A percentile compares a stretch with the other conserved stretches of the same genome.
phyloP scores from a whole-genome alignment of 2,797 vertebrate genomes.

The Alouatta caraya region DNA sequence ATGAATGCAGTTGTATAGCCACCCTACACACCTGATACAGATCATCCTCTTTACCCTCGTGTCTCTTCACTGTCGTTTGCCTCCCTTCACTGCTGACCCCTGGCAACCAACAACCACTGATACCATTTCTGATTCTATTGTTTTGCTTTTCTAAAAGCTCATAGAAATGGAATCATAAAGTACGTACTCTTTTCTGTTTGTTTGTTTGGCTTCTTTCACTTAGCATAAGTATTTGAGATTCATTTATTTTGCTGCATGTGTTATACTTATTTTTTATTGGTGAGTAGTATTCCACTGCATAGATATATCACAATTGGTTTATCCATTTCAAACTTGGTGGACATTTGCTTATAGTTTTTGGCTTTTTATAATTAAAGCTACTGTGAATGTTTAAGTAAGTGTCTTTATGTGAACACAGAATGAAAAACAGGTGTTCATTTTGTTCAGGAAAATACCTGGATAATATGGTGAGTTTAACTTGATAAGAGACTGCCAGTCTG shows the following conservation, averaged over 20 bases:
- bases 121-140: background rate
- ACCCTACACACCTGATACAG: accelerated
- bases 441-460: background rate
- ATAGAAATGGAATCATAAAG: background rate
- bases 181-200: background rate
- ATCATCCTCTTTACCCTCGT: accelerated
- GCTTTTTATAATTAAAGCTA: background rate
- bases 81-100: background rate
- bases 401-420: background rate
- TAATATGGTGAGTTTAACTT: background rate
- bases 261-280: background rate
- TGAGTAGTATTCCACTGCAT: background rate
- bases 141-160: background rate
- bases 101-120: background rate
- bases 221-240: background rate
- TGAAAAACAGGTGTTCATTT: conserved; percentile 17
- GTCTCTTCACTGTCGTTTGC: background rate
- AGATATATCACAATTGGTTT: background rate
- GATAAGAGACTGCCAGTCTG: background rate
- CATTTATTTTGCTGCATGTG: accelerated
- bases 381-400: background rate
- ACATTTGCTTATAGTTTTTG: background rate
- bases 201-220: background rate
- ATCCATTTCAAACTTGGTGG: background rate
- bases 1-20: background rate